Percentiles rank a stretch among this genome's conserved stretches.
phyloP scores from a whole-genome alignment of 2,888 invertebrate species.

The Spodoptera exigua region DNA sequence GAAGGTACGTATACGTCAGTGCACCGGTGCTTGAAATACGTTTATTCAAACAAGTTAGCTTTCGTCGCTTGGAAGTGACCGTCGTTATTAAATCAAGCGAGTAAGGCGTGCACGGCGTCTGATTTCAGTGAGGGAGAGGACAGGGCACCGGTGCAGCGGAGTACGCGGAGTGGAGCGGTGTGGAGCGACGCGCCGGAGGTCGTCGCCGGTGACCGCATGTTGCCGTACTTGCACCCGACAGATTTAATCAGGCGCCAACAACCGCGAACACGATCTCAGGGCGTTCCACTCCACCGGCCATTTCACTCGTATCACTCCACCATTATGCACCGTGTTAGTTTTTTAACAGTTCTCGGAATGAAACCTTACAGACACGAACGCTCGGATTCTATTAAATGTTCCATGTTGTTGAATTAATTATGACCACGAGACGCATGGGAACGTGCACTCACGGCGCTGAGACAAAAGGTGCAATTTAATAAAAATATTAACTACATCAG shows the following conservation, averaged over 20 bases:
- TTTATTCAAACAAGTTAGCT: slow-evolving; percentile 37
- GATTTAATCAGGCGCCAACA: slow-evolving; percentile 76
- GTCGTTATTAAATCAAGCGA: slow-evolving; percentile 54
- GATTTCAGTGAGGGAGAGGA: slow-evolving; percentile 37
- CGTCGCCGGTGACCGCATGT: slow-evolving; percentile 65
- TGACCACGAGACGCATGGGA: slow-evolving; percentile 31
- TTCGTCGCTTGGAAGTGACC: slow-evolving; percentile 38
- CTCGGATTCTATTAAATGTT: slow-evolving; percentile 58
- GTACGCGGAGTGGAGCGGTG: slow-evolving; percentile 11
- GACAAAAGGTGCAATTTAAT: slow-evolving; percentile 50
- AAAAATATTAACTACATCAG: slow-evolving; percentile 41
- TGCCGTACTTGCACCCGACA: slow-evolving; percentile 72
- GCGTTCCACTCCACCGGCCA: slow-evolving; percentile 69
- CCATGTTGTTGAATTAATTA: slow-evolving; percentile 44
- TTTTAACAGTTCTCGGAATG: slow-evolving; percentile 50
- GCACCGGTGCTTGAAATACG: slow-evolving; percentile 20
- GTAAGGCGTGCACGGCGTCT: slow-evolving; percentile 39
- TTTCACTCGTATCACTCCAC: slow-evolving; percentile 56
- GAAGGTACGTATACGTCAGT: slow-evolving; percentile 30
- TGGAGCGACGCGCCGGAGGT: slow-evolving; percentile 45
- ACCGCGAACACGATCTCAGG: slow-evolving; percentile 75
- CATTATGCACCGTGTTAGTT: slow-evolving; percentile 55
- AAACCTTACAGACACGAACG: slow-evolving; percentile 53
- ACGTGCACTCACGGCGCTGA: slow-evolving; percentile 45
- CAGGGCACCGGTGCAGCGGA: slow-evolving; percentile 24